Percentiles rank a stretch among this genome's conserved stretches.
Evolutionary conservation across 1,140 invertebrate genomes (phyloP).

Genomic region (Sitodiplosis mosellana): DNA sequence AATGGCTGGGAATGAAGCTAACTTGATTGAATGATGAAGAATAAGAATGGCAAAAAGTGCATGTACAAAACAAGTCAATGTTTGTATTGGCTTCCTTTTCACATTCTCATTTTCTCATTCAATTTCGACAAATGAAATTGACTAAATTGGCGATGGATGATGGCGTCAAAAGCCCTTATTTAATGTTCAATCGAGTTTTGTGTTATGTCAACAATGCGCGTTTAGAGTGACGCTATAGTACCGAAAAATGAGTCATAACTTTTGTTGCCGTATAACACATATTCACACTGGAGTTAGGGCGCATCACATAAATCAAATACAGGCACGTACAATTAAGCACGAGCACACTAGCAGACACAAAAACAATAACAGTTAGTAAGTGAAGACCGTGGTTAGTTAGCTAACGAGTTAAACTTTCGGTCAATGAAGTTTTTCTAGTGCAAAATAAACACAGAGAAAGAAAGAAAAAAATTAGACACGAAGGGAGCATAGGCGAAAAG

Average conservation of each 20-base stretch:
- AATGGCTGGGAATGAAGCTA: too few species aligned
- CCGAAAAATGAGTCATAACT: background rate
- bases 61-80: background rate
- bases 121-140: background rate
- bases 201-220: background rate
- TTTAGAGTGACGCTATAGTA: background rate
- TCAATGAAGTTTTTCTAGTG: background rate
- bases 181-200: too few species aligned
- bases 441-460: background rate
- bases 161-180: too few species aligned
- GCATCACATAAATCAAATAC: background rate
- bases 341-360: background rate
- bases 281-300: background rate
- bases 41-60: background rate
- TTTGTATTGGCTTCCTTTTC: background rate
- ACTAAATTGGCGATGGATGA: background rate
- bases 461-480: slow-evolving; percentile 15
- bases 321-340: background rate
- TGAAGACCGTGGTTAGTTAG: background rate
- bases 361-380: background rate
- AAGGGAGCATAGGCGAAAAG: slow-evolving; percentile 10
- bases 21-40: background rate
- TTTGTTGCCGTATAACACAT: background rate
- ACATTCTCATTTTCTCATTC: background rate
- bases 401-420: background rate